A percentile compares a stretch with the other conserved stretches of the same genome.
Evolutionary conservation across 1,140 invertebrate genomes (phyloP).

Genomic region (Orussus abietinus): DNA sequence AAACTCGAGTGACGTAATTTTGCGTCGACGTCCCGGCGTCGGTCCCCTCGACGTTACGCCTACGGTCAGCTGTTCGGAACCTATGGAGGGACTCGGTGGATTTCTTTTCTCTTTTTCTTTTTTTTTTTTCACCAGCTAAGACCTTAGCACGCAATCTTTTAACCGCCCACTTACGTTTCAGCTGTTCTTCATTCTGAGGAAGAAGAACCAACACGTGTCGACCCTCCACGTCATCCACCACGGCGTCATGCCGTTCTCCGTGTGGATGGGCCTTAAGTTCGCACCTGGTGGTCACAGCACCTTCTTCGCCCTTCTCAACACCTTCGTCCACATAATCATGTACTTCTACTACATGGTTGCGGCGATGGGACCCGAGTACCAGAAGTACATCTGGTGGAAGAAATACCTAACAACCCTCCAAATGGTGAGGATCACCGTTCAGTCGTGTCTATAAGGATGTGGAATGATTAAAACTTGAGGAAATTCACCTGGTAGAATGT

Average conservation of each 20-base stretch:
- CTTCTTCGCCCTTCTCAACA: conserved; percentile 87
- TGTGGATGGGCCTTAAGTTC: conserved; percentile 96
- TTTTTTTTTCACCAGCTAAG: no score
- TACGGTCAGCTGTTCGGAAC: no score
- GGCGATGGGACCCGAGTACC: conserved; percentile 83
- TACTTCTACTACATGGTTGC: conserved; percentile 92
- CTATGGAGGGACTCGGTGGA: no score
- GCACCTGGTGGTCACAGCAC: conserved; percentile 92
- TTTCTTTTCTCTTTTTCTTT: no score
- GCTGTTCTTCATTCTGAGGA: conserved; percentile 86
- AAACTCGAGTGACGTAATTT: no score
- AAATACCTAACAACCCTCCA: conserved; percentile 89
- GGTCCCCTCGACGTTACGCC: no score
- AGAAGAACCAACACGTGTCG: conserved; percentile 90
- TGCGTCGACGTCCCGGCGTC: no score
- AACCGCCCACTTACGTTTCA: no score
- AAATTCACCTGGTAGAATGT: no score
- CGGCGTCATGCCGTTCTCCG: conserved; percentile 90
- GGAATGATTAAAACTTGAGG: no score
- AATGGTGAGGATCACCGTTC: conserved; percentile 69
- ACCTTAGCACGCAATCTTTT: no score
- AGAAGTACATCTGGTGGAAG: conserved; percentile 95
- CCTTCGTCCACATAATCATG: conserved; percentile 92
- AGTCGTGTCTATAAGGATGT: no score
- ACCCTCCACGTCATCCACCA: conserved; percentile 94